A percentile compares a stretch with the other conserved stretches of the same genome.
Conservation (phyloP, 2,797 vertebrate genomes). For the Fistularia commersonii region DNA sequence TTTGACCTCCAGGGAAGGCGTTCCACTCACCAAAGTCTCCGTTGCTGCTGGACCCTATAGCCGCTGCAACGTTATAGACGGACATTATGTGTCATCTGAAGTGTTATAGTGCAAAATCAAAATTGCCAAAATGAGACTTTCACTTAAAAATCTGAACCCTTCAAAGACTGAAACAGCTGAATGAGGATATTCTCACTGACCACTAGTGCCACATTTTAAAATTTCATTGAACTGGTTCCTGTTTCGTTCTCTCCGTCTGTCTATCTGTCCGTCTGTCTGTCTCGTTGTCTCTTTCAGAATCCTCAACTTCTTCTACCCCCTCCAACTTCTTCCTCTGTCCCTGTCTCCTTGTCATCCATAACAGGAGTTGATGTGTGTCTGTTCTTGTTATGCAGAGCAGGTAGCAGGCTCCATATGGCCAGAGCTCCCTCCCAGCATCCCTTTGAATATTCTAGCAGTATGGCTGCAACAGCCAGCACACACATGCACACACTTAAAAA, state of each 20-base stretch:
- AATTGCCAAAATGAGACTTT: background rate
- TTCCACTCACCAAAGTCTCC: slow-evolving; percentile 96
- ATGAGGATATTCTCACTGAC: slow-evolving; percentile 37
- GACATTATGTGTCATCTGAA: slow-evolving; percentile 2
- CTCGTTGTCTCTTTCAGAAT: too few relatives aligned
- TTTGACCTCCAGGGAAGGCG: slow-evolving; percentile 83
- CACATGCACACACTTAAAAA: background rate
- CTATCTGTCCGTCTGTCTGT: background rate
- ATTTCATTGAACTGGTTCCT: slow-evolving; percentile 54
- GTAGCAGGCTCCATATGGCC: slow-evolving; percentile 87
- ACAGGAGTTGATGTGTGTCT: slow-evolving; percentile 85
- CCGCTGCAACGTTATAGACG: slow-evolving; percentile 39
- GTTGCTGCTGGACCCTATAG: slow-evolving; percentile 77
- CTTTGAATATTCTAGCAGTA: slow-evolving; percentile 76
- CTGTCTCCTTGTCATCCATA: slow-evolving; percentile 82
- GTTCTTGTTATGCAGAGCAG: slow-evolving; percentile 89
- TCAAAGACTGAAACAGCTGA: slow-evolving; percentile 13
- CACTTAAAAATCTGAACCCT: slow-evolving; percentile 11
- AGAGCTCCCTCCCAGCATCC: slow-evolving; percentile 65
- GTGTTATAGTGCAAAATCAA: slow-evolving; percentile 3
- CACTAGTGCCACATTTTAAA: slow-evolving; percentile 54
- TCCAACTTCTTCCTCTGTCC: slow-evolving; percentile 57
- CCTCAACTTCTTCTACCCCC: slow-evolving; percentile 48
- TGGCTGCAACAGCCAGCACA: slow-evolving; percentile 56
- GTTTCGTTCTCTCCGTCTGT: slow-evolving; percentile 31